Conservation (phyloP, 2,113 vertebrate species). For the Delphinus delphis region DNA sequence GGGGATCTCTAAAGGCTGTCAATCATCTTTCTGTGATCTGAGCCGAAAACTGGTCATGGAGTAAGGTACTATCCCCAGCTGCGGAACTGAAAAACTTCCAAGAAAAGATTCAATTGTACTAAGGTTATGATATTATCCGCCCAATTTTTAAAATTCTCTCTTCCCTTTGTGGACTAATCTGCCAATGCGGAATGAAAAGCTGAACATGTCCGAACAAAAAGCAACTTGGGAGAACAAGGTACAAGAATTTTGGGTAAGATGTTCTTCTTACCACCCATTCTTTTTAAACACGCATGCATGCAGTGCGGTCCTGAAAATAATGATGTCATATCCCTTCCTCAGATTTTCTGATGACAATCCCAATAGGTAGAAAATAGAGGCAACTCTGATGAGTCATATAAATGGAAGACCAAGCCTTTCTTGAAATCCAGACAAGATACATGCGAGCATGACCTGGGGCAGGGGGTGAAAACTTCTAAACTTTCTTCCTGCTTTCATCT, state of each 20-base stretch:
- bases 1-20: not conserved
- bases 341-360: not conserved
- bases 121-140: not conserved
- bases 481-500: not conserved
- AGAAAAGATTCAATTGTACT: not conserved
- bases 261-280: not conserved
- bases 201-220: not conserved
- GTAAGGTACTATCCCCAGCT: not conserved
- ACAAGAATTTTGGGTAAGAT: not conserved
- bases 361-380: not conserved
- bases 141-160: not conserved
- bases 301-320: not conserved
- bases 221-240: not conserved
- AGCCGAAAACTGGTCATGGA: not conserved
- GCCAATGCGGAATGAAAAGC: not conserved
- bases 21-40: not conserved
- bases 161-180: not conserved
- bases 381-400: not conserved
- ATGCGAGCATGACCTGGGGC: not conserved
- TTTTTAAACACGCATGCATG: not conserved
- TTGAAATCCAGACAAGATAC: not conserved
- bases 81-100: not conserved
- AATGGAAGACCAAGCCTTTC: not conserved
- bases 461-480: not conserved
- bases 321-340: rapidly evolving